Evolutionary conservation across 2,113 vertebrate species (phyloP), one percentile per base, ranked within the genome.

Genomic region (Trogon surrucura): DNA sequence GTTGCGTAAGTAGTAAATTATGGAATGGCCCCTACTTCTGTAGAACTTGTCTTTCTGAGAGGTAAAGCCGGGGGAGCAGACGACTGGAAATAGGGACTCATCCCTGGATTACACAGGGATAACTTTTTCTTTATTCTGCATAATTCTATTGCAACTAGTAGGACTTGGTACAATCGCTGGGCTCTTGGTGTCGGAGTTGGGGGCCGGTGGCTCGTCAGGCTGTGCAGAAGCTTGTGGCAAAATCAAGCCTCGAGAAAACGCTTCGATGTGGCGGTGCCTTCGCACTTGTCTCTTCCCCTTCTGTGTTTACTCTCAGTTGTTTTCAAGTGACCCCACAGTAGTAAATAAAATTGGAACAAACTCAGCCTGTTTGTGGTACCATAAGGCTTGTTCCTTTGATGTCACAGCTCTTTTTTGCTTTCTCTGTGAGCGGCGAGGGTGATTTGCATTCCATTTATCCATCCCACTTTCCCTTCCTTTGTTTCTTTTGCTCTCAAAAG

Each of bases 371-470:
- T 30, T 20, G 53, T 7, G 10, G 41, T 5, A 64, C 21, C 22
- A 0, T 17, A 18, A 50, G 66, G 47, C 69, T 64, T 12, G 4
- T 12, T 85, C 44, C 88, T 89, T 60, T 78, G 64, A 11, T 38
- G 80, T 45, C 34, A 3, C 3, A 1, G 60, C 89, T 80, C 58
- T 45, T 38, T 81, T 58, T 26, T 44, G 45, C 77, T 45, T 25
- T 57, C 60, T 51, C 66, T 44, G 0, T 0, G 12, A 88, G 89
- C 23, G 1, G 10, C 54, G 92, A 78, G 80, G 48, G 47, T 32
- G 70, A 94, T 96, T 95, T 93, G 94, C 88, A 94, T 96, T 89
- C 90, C 88, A 56, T 77, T 93, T 90, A 30, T 93, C 85, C 83
- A 34, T 51, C 67, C 57, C 26, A 1, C 48, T 81, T 78, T 75